Conservation (phyloP, 2,797 vertebrate species). For the Periparus ater region DNA sequence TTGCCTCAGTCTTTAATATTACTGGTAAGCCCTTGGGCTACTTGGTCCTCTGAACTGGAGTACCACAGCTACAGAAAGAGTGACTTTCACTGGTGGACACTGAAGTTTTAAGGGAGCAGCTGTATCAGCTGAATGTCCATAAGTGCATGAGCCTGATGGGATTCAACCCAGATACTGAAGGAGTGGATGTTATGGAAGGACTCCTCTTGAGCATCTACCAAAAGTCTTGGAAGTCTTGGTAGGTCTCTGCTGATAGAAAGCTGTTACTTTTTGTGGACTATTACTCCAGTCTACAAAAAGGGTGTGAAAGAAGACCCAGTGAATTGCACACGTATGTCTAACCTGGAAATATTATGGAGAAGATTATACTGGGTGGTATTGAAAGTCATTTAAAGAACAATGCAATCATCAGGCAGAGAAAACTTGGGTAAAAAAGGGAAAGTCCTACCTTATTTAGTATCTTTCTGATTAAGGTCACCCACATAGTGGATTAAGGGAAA, state of each 20-base stretch:
- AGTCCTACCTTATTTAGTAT: background rate
- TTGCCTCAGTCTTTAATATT: background rate
- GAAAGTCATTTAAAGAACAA: background rate
- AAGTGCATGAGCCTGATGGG: background rate
- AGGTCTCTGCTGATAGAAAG: background rate
- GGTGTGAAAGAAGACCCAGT: background rate
- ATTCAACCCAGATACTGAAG: background rate
- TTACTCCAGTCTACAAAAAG: background rate
- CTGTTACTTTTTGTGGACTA: background rate
- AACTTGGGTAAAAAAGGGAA: background rate
- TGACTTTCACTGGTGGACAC: background rate
- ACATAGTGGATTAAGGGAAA: background rate
- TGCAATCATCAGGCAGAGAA: background rate
- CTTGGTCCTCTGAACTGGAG: background rate
- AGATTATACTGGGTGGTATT: background rate
- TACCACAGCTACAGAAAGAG: background rate
- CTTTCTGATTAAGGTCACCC: background rate
- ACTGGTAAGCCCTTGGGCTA: background rate
- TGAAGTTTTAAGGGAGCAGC: background rate
- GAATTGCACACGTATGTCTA: background rate
- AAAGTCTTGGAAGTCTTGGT: background rate
- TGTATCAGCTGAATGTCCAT: fast-evolving
- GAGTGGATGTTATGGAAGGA: background rate
- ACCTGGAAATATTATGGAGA: background rate
- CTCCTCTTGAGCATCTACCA: background rate